Conservation (phyloP, 2,797 vertebrate genomes). For the Arrhamphus sclerolepis region DNA sequence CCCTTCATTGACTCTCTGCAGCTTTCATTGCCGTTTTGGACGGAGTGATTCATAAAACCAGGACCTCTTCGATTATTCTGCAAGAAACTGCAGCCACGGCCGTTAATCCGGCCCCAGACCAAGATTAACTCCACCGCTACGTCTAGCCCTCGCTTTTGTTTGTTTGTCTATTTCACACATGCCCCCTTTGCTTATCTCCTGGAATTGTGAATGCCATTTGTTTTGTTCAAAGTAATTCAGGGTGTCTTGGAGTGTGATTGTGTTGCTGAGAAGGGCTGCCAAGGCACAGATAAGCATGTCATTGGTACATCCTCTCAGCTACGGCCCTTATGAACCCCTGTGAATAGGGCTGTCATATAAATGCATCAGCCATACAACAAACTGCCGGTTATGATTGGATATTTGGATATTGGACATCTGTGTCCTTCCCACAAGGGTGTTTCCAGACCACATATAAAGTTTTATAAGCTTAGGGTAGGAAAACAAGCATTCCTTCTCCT, state of each 20-base stretch:
- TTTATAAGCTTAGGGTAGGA: conserved; percentile 9
- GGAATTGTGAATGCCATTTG: conserved; percentile 72
- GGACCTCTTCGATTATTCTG: conserved; percentile 62
- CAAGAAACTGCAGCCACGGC: conserved; percentile 50
- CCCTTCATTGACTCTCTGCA: conserved; percentile 66
- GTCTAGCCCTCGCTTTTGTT: conserved; percentile 63
- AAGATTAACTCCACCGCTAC: conserved; percentile 67
- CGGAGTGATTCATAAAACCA: conserved; percentile 55
- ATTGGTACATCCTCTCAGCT: conserved; percentile 42
- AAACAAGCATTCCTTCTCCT: conserved; percentile 8
- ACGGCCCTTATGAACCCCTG: conserved; percentile 39
- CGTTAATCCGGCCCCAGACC: conserved; percentile 67
- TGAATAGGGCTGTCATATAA: conserved; percentile 50
- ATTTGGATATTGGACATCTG: conserved; percentile 44
- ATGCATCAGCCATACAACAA: conserved; percentile 46
- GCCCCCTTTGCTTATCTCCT: conserved; percentile 74
- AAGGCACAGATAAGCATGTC: conserved; percentile 68
- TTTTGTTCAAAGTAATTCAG: conserved; percentile 77
- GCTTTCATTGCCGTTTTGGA: conserved; percentile 54
- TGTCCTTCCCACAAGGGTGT: conserved; percentile 38
- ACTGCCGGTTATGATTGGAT: conserved; percentile 41
- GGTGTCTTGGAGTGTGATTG: conserved; percentile 73
- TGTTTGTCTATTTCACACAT: conserved; percentile 79
- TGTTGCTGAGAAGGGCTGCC: conserved; percentile 59
- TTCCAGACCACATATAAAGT: conserved; percentile 11